Evolutionary conservation across 2,113 vertebrate species (phyloP).

Genomic region (Nematolebias whitei): DNA sequence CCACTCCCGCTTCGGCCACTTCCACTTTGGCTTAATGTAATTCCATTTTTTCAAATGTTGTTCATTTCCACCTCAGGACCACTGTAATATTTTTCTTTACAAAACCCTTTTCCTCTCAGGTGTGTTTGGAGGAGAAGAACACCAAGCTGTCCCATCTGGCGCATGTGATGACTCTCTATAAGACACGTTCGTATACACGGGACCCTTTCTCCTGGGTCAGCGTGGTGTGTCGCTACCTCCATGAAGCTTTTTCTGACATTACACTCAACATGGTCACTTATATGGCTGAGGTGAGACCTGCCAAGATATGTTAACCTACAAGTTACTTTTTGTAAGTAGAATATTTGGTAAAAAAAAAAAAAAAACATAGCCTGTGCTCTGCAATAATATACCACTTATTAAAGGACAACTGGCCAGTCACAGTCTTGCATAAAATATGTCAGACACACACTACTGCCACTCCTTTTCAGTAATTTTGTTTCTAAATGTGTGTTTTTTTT

Average conservation of each 20-base stretch:
- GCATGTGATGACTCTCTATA: constrained; percentile 98
- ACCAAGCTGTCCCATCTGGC: constrained; percentile 96
- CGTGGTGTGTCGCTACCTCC: constrained; percentile 97
- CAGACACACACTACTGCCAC: too few relatives aligned
- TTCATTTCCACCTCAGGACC: too few relatives aligned
- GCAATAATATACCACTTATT: too few relatives aligned
- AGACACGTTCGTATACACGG: constrained; percentile 95
- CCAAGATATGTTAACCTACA: background rate
- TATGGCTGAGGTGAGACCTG: constrained; percentile 88
- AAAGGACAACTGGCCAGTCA: too few relatives aligned
- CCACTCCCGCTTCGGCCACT: too few relatives aligned
- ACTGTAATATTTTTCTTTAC: too few relatives aligned
- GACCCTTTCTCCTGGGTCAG: constrained; percentile 97
- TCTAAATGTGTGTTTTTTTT: background rate
- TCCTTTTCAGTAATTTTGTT: too few relatives aligned
- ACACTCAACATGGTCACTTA: constrained; percentile 97
- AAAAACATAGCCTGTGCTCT: too few relatives aligned
- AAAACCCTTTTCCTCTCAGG: constrained; percentile 75
- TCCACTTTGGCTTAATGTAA: too few relatives aligned
- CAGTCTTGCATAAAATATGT: too few relatives aligned
- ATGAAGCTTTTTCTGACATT: constrained; percentile 93
- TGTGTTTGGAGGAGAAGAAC: constrained; percentile 95
- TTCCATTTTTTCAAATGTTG: too few relatives aligned
- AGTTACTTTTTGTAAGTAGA: background rate
- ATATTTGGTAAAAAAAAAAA: too few relatives aligned